phyloP scores from a whole-genome alignment of 2,888 invertebrate species.

The Zygothrica quintamaculata region DNA sequence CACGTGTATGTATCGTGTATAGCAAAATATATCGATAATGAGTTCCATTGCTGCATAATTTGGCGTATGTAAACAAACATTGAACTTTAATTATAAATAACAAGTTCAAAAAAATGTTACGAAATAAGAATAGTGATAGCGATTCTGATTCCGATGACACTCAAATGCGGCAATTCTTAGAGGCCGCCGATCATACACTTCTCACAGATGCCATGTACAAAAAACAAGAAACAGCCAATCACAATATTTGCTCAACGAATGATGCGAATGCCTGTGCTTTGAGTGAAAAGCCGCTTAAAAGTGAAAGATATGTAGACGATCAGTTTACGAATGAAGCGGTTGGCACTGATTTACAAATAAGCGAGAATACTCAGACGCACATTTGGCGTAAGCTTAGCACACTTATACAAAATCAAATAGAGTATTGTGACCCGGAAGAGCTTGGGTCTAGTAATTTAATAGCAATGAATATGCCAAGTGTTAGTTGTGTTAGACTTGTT shows the following conservation, averaged over 20 bases:
- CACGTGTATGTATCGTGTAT: too few species aligned
- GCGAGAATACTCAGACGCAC: constrained; percentile 67
- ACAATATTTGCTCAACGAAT: not conserved
- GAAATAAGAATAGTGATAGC: constrained; percentile 1
- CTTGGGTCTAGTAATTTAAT: not conserved
- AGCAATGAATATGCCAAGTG: constrained; percentile 6
- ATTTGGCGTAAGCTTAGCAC: constrained; percentile 68
- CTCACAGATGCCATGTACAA: constrained; percentile 74
- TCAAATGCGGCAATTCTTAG: constrained; percentile 63
- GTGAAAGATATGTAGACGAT: constrained; percentile 65
- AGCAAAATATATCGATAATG: too few species aligned
- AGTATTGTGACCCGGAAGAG: constrained; percentile 48
- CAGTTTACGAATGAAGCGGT: constrained; percentile 23
- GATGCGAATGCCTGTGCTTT: not conserved
- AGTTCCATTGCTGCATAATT: not conserved
- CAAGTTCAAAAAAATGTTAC: not conserved
- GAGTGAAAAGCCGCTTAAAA: constrained; percentile 29
- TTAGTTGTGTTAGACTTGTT: constrained; percentile 60
- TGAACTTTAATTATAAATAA: constrained; percentile 10
- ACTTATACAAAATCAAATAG: constrained; percentile 63
- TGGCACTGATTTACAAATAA: constrained; percentile 66
- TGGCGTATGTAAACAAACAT: too few species aligned
- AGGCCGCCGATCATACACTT: constrained; percentile 75
- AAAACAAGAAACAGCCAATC: not conserved
- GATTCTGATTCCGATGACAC: constrained; percentile 52